Percentiles rank a stretch among this genome's conserved stretches.
Conservation (phyloP, 2,888 invertebrate genomes). For the Mantis religiosa region DNA sequence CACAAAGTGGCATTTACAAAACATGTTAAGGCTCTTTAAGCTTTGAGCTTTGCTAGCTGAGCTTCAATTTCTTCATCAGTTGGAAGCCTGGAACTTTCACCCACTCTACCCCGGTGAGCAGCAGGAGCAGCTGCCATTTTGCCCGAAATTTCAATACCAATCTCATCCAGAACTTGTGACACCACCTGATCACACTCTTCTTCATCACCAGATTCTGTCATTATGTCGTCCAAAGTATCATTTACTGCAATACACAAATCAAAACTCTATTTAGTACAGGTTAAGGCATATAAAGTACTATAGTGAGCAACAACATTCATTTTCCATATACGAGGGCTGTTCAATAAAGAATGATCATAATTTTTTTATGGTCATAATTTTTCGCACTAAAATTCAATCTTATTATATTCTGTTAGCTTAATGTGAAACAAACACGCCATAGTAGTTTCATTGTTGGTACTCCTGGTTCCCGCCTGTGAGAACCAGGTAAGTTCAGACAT, state of each 20-base stretch:
- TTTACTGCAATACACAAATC: conserved; percentile 57
- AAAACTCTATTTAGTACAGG: too few relatives aligned
- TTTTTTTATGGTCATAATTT: too few relatives aligned
- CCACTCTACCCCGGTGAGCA: conserved; percentile 17
- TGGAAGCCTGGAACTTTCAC: conserved; percentile 41
- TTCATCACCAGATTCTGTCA: conserved; percentile 86
- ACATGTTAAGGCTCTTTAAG: not conserved
- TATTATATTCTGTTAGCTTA: too few relatives aligned
- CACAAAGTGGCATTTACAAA: not conserved
- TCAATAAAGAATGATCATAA: too few relatives aligned
- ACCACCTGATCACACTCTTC: conserved; percentile 84
- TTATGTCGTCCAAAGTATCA: conserved; percentile 84
- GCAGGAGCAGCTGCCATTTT: conserved; percentile 52
- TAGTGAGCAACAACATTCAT: too few relatives aligned
- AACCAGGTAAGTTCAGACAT: too few relatives aligned
- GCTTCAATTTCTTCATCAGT: conserved; percentile 69
- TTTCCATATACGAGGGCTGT: too few relatives aligned
- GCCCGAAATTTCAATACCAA: conserved; percentile 89
- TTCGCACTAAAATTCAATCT: too few relatives aligned
- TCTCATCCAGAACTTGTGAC: conserved; percentile 90
- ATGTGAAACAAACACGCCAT: too few relatives aligned
- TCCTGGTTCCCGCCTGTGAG: too few relatives aligned
- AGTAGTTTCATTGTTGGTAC: too few relatives aligned
- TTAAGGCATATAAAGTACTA: too few relatives aligned
- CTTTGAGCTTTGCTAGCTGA: conserved; percentile 59